phyloP scores from a whole-genome alignment of 2,888 invertebrate genomes.

The Euproctis similis region DNA sequence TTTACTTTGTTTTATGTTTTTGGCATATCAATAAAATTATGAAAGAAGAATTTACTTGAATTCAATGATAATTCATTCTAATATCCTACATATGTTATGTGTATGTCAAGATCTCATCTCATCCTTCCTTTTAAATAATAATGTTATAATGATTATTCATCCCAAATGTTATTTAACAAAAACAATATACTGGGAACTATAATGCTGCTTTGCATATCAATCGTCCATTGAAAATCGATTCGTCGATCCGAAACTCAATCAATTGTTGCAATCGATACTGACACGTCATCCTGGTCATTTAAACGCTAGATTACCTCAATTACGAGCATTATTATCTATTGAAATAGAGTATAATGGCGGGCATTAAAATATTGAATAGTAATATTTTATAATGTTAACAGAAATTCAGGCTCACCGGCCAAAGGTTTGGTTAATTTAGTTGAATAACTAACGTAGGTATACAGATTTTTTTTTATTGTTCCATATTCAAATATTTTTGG shows the following conservation, averaged over 20 bases:
- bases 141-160: too few relatives aligned
- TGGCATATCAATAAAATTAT: too few relatives aligned
- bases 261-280: constrained; percentile 29
- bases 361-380: not conserved
- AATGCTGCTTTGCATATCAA: constrained; percentile 30
- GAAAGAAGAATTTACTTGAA: too few relatives aligned
- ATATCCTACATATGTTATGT: too few relatives aligned
- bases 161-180: not conserved
- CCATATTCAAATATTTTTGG: too few relatives aligned
- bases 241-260: constrained; percentile 28
- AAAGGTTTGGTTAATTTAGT: too few relatives aligned
- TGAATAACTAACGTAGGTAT: too few relatives aligned
- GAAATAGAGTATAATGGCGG: constrained; percentile 1
- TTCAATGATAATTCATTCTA: too few relatives aligned
- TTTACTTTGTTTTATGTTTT: too few relatives aligned
- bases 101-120: too few relatives aligned
- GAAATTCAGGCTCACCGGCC: not conserved
- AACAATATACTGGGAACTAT: constrained; percentile 2
- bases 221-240: constrained; percentile 25
- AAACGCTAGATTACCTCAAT: constrained; percentile 1
- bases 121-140: too few relatives aligned
- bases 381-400: not conserved
- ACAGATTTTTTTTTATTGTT: too few relatives aligned
- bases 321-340: not conserved
- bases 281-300: constrained; percentile 4